A percentile compares a stretch with the other conserved stretches of the same genome.
phyloP scores from a whole-genome alignment of 2,797 vertebrate species.

The Pempheris klunzingeri region DNA sequence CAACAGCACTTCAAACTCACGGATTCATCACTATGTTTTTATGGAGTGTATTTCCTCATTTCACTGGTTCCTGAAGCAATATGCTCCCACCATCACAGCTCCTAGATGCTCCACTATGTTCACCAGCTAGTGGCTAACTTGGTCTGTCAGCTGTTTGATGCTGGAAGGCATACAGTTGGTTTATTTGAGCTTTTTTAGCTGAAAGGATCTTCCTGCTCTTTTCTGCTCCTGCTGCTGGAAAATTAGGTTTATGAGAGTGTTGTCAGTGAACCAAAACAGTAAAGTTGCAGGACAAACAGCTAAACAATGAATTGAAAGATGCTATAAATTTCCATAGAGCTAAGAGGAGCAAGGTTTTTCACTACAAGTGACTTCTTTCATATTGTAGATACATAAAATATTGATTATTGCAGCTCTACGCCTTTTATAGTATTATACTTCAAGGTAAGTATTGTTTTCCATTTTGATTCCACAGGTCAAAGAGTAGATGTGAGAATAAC shows the following conservation, averaged over 20 bases:
- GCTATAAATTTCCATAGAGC: background rate
- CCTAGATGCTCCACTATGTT: background rate
- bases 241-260: constrained; percentile 10
- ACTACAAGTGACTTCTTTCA: background rate
- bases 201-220: no score
- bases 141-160: background rate
- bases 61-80: no score
- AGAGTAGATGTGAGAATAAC: background rate
- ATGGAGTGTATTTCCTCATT: no score
- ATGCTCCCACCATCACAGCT: no score
- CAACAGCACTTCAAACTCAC: no score
- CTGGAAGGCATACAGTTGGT: background rate
- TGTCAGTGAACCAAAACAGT: background rate
- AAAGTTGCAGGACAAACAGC: background rate
- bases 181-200: no score
- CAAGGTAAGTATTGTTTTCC: no score
- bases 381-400: background rate
- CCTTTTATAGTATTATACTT: background rate
- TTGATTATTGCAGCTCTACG: background rate
- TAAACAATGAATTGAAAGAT: background rate
- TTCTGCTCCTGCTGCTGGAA: constrained; percentile 5
- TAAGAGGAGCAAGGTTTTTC: no score
- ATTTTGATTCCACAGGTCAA: background rate
- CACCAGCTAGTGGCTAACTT: background rate
- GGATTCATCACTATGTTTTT: no score